phyloP scores from a whole-genome alignment of 2,888 invertebrate species.

The Clanis bilineata region DNA sequence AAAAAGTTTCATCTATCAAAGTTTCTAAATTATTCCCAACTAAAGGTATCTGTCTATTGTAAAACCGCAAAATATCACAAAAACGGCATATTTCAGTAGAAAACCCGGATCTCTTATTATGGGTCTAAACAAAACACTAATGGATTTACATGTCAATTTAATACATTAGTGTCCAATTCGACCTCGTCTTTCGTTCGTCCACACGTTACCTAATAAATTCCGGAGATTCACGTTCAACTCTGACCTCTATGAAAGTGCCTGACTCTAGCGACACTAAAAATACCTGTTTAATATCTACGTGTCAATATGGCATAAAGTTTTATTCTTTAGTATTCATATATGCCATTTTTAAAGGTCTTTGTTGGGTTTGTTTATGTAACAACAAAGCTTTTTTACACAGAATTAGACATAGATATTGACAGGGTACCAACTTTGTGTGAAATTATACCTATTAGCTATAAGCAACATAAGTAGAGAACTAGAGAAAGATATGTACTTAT shows the following conservation, averaged over 20 bases:
- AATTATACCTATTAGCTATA: too few species aligned
- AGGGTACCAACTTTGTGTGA: too few species aligned
- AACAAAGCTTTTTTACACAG: background rate
- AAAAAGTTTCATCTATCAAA: too few species aligned
- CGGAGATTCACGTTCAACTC: constrained; percentile 48
- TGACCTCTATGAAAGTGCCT: constrained; percentile 52
- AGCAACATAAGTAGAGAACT: too few species aligned
- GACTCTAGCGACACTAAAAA: constrained; percentile 21
- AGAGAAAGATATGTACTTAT: too few species aligned
- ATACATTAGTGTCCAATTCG: constrained; percentile 23
- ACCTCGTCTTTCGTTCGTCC: constrained; percentile 37
- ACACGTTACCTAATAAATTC: constrained; percentile 41
- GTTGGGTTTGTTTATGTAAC: background rate
- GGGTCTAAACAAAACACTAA: constrained; percentile 16
- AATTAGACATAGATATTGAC: too few species aligned
- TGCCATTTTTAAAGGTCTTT: background rate
- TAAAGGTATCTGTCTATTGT: too few species aligned
- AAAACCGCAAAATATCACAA: too few species aligned
- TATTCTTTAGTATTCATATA: background rate
- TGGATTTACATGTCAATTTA: constrained; percentile 19
- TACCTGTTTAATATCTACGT: constrained; percentile 25
- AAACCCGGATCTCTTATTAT: constrained; percentile 14
- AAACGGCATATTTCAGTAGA: background rate
- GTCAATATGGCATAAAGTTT: background rate
- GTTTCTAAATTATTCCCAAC: too few species aligned